Percentiles rank a stretch among this genome's conserved stretches.
These are phyloP conservation scores for Polyommatus icarus DNA, from an alignment of 2,888 invertebrate genomes.

Conservation along the genomic window DNA sequence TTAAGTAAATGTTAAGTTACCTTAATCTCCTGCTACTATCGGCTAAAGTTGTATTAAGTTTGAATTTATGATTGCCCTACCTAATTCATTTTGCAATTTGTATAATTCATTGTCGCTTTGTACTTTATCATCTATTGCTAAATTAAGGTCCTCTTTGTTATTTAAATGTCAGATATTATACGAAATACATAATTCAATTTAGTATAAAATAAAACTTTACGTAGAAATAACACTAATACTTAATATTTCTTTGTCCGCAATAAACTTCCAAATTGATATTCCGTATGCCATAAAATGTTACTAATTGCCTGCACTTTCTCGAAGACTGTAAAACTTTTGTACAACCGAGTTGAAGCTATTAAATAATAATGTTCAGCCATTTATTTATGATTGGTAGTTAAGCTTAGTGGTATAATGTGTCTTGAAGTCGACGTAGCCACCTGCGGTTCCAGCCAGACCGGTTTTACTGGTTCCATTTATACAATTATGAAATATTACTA, in stretches of 20 bases:
- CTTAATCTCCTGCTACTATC: slow-evolving; percentile 8
- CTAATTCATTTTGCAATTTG: slow-evolving; percentile 21
- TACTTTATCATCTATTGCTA: background rate
- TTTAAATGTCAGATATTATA: background rate
- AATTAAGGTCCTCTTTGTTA: background rate
- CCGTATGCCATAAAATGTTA: background rate
- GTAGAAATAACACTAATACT: background rate
- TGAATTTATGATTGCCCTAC: slow-evolving; percentile 8
- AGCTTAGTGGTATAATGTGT: slow-evolving; percentile 25
- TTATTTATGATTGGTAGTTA: slow-evolving; percentile 25
- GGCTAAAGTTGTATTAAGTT: slow-evolving; percentile 20
- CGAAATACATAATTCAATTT: background rate
- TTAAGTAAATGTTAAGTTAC: slow-evolving; percentile 17
- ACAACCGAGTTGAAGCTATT: slow-evolving; percentile 10
- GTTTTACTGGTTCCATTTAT: slow-evolving; percentile 55
- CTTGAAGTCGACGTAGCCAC: slow-evolving; percentile 45
- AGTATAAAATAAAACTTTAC: background rate
- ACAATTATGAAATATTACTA: slow-evolving; percentile 30
- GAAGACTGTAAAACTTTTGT: slow-evolving; percentile 1
- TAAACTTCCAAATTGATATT: slow-evolving; percentile 5
- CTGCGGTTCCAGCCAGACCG: slow-evolving; percentile 55
- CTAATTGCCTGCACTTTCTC: slow-evolving; percentile 17
- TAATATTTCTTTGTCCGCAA: slow-evolving; percentile 3
- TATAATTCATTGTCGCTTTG: slow-evolving; percentile 1
- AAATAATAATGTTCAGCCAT: slow-evolving; percentile 18